Evolutionary conservation across 2,888 invertebrate genomes (phyloP).

Genomic region (Platycnemis pennipes): DNA sequence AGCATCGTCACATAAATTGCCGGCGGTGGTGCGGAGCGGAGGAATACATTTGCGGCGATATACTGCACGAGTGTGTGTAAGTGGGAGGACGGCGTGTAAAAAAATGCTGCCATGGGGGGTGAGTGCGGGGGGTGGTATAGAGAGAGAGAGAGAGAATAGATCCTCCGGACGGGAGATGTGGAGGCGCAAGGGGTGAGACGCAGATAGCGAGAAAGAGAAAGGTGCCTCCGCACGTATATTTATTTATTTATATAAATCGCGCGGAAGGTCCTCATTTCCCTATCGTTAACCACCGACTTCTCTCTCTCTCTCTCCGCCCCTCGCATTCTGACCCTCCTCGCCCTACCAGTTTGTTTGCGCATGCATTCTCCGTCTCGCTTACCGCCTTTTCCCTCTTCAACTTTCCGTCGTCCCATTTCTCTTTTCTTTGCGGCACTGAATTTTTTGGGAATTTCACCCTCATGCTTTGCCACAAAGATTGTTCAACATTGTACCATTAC

Average conservation of each 20-base stretch:
- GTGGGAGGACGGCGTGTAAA: neutral
- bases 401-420: neutral
- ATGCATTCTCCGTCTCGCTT: neutral
- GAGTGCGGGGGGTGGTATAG: neutral
- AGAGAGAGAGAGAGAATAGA: conserved; percentile 34
- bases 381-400: neutral
- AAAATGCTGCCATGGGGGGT: neutral
- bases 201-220: conserved; percentile 34
- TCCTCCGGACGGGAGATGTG: conserved; percentile 17
- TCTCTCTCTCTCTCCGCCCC: neutral
- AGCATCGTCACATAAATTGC: conserved; percentile 65
- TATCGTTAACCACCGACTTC: conserved; percentile 43
- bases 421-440: neutral
- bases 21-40: conserved; percentile 42
- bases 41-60: conserved; percentile 66
- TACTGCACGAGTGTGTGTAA: conserved; percentile 40
- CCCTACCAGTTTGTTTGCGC: neutral
- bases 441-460: neutral
- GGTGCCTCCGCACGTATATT: conserved; percentile 32
- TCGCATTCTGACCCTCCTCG: neutral
- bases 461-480: neutral
- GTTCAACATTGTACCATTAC: neutral
- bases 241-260: conserved; percentile 29
- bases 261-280: conserved; percentile 60
- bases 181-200: neutral